Percentiles rank a stretch among this genome's conserved stretches.
phyloP scores from a whole-genome alignment of 2,797 vertebrate species.

The Sphenodon punctatus region DNA sequence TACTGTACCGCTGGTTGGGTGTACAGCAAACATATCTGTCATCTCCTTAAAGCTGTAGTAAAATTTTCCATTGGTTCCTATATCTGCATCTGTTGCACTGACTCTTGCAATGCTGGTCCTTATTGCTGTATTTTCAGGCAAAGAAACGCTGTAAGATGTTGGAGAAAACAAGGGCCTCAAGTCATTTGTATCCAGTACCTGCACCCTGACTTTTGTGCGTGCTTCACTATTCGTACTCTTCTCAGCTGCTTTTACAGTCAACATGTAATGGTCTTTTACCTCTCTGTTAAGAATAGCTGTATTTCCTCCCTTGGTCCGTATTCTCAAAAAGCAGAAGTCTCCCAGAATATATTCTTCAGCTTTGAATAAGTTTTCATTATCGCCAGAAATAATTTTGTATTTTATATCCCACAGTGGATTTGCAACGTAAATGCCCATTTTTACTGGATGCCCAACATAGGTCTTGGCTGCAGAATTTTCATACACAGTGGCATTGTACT shows the following conservation, averaged over 20 bases:
- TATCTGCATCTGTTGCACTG: slow-evolving; percentile 95
- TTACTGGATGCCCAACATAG: slow-evolving; percentile 90
- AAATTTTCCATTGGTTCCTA: slow-evolving; percentile 97
- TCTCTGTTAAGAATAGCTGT: slow-evolving; percentile 97
- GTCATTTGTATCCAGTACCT: slow-evolving; percentile 98
- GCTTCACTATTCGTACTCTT: slow-evolving; percentile 86
- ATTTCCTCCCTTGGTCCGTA: slow-evolving; percentile 99
- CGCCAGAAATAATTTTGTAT: slow-evolving; percentile 97
- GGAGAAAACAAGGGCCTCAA: slow-evolving; percentile 96
- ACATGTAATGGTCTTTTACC: slow-evolving; percentile 93
- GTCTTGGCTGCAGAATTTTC: slow-evolving; percentile 99
- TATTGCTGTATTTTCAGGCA: slow-evolving; percentile 92
- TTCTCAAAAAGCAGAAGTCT: slow-evolving; percentile 97
- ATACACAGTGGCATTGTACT: slow-evolving; percentile 94
- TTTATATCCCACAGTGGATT: slow-evolving; percentile 90
- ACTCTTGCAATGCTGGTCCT: slow-evolving; percentile 93
- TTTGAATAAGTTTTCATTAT: slow-evolving; percentile 98
- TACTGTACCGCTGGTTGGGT: slow-evolving; percentile 94
- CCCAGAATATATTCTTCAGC: slow-evolving; percentile 94
- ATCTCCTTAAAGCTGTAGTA: slow-evolving; percentile 97
- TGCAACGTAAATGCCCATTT: slow-evolving; percentile 93
- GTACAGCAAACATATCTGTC: slow-evolving; percentile 96
- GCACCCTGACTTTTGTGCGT: slow-evolving; percentile 86
- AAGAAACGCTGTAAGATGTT: slow-evolving; percentile 93
- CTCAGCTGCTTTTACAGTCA: slow-evolving; percentile 92